A percentile compares a stretch with the other conserved stretches of the same genome.
phyloP scores from a whole-genome alignment of 2,797 vertebrate genomes.

The Hemitrygon akajei region DNA sequence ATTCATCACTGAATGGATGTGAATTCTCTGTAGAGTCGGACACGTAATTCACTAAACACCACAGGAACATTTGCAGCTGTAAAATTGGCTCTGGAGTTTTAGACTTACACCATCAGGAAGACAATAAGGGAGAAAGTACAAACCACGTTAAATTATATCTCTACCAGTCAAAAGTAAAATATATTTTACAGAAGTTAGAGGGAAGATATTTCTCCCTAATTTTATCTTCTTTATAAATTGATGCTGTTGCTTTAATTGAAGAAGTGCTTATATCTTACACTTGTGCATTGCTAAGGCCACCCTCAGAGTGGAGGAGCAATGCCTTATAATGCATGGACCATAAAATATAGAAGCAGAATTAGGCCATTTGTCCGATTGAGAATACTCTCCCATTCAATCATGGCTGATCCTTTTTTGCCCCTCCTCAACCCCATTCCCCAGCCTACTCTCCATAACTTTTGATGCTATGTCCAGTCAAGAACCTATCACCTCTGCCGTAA shows the following conservation, averaged over 20 bases:
- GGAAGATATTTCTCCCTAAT: not conserved
- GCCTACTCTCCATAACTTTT: too few species aligned
- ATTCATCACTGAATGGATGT: conserved; percentile 12
- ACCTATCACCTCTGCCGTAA: too few species aligned
- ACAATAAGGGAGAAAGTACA: not conserved
- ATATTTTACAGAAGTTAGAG: not conserved
- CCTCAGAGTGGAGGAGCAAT: too few species aligned
- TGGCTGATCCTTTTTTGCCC: too few species aligned
- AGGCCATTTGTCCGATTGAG: too few species aligned
- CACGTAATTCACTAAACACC: conserved; percentile 25
- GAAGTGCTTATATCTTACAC: not conserved
- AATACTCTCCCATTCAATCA: too few species aligned
- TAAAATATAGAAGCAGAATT: too few species aligned
- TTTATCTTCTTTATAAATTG: not conserved
- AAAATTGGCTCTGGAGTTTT: not conserved
- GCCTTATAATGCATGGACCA: too few species aligned
- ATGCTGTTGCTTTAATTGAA: not conserved
- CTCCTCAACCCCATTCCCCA: too few species aligned
- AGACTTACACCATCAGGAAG: not conserved
- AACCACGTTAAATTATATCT: not conserved
- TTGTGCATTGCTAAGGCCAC: too few species aligned
- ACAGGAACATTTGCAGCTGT: not conserved
- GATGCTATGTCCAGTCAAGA: too few species aligned
- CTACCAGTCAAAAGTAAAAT: not conserved
- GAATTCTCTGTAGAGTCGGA: not conserved